Evolutionary conservation across 2,797 vertebrate genomes (phyloP).

Genomic region (Clarias pachynema): DNA sequence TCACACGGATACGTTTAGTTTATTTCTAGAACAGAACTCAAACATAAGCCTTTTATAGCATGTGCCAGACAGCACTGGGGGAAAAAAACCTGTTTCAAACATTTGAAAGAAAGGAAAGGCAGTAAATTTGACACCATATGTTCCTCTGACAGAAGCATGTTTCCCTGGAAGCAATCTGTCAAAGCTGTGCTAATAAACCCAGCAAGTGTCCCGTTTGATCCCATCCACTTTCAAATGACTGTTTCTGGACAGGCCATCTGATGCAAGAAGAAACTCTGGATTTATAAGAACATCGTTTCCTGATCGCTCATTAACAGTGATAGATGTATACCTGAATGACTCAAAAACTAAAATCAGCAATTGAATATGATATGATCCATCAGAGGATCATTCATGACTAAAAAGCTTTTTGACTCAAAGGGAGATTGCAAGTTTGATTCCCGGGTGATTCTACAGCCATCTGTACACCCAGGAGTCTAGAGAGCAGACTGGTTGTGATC

Average conservation of each 20-base stretch:
- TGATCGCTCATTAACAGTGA: not conserved
- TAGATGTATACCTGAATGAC: not conserved
- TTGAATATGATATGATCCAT: not conserved
- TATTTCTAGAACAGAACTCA: not conserved
- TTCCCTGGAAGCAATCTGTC: conserved; percentile 16
- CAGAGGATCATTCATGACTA: not conserved
- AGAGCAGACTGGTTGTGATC: too few species aligned
- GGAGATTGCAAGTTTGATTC: not conserved
- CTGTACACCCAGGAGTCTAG: not conserved
- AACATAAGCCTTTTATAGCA: not conserved
- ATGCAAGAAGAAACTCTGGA: not conserved
- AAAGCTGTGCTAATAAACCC: conserved; percentile 21
- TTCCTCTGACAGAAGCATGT: conserved; percentile 18
- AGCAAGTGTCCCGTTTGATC: not conserved
- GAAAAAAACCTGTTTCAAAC: not conserved
- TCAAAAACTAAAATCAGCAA: not conserved
- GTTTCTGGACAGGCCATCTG: not conserved
- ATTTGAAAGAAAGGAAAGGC: not conserved
- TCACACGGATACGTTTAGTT: not conserved
- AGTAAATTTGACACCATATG: conserved; percentile 14
- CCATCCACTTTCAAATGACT: not conserved
- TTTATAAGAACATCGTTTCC: not conserved
- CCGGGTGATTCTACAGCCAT: too few species aligned
- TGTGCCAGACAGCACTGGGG: not conserved
- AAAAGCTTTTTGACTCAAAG: not conserved